Base-by-base conservation (phyloP, 2,113 vertebrate genomes). In the Catharus bicknelli region DNA sequence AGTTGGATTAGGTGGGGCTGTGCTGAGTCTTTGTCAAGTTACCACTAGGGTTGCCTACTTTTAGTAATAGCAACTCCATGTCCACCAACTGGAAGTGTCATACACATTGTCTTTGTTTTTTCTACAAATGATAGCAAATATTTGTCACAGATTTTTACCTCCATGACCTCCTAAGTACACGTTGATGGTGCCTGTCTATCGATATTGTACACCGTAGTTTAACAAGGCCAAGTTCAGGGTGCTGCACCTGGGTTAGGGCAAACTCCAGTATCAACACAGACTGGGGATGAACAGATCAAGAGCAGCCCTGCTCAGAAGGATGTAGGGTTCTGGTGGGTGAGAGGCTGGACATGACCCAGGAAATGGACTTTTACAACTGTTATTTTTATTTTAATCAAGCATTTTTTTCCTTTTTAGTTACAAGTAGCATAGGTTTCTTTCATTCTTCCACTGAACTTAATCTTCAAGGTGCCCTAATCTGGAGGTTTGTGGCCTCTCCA, bases 191-290 rank as follows among this genome's bases (percentile, higher is more conserved):
- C 67, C 27, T 62, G 21, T 62, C 27, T 40, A 8, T 30, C 0
- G 4, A 23, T 72, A 36, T 40, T 72, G 13, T 15, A 14, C 16
- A 8, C 43, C 48, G 9, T 21, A 38, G 9, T 27, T 86, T n/a
- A 69, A 42, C 29, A 78, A 69, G 11, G 25, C 14, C 45, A 50
- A 30, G 10, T 51, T 29, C 12, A 50, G 82, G 36, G 45, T 69
- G 5, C 27, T 69, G 51, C 9, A 55, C 3, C 2, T 53, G 30
- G 29, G 5, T 47, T 3, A 4, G 26, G 26, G 9, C 7, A 62
- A 8, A 1, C 7, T 16, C 15, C 1, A 1, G 3, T 16, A 29
- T 59, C 30, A 62, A 7, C 19, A 36, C 10, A n/a, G 36, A 8
- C 18, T 94, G 62, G 1, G 29, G 8, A 59, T 30, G 13, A 42